Evolutionary conservation across 2,797 vertebrate genomes (phyloP), one percentile per base, ranked within the genome.

Genomic region (Mormyrops boulengeri): DNA sequence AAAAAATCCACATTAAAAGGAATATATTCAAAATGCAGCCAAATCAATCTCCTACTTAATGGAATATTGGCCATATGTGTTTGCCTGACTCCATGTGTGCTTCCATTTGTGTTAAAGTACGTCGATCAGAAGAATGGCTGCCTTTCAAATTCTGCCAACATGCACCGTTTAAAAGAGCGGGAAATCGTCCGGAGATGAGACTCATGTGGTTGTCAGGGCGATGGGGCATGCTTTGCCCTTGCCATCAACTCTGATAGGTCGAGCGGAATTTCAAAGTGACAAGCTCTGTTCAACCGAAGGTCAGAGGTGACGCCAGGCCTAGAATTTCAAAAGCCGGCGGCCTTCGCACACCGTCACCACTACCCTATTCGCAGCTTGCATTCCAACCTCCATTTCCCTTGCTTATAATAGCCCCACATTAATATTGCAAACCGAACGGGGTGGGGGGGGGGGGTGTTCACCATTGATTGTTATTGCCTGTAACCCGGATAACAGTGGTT

Each of bases 401-500:
- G 19, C 73, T 44, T 80, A 44, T 44, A 80, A 80, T 80, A 80
- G 19, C 41, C 34, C 38, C 38, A 44, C n/a, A 80, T 44, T 80
- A 80, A 80, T 80, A 80, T 30, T 41, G 73, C 73, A 80, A 8
- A 80, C 34, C 17, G 1, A 44, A 8, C 4, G 2, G 38, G 55
- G 55, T 2, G 1, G 1, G 38, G 17, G 73, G 69, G 26, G 22
- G 62, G 62, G 9, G 3, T 0, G 6, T 8, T 47, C 17, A 44
- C 41, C 41, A n/a, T 88, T 90, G 86, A 89, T 73, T 69, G 82
- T 88, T 88, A 88, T 82, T 88, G 88, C 69, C 53, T 30, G 38
- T 88, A 82, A 88, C 69, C 73, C 57, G 73, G 17, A 82, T 90
- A 90, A 89, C 91, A 89, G 91, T 89, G 88, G 88, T 41, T 26